Evolutionary conservation across 2,888 invertebrate species (phyloP).

Genomic region (Molanna angustata): DNA sequence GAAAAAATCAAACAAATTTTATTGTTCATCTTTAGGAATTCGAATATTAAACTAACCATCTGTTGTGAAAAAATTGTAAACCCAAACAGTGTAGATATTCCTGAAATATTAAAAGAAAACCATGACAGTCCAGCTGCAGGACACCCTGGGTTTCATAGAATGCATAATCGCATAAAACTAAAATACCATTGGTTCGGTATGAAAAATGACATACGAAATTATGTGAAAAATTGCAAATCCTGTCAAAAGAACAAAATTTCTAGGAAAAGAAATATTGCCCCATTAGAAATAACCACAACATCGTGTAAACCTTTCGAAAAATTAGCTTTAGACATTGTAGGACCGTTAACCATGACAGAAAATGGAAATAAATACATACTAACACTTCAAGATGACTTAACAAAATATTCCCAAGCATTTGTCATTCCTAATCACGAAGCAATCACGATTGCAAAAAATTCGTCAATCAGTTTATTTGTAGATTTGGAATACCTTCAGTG

Average conservation of each 20-base stretch:
- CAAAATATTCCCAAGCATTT: conserved; percentile 38
- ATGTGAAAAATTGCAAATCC: conserved; percentile 34
- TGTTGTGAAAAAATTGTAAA: background rate
- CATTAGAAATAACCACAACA: conserved; percentile 38
- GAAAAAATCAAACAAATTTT: background rate
- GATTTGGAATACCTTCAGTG: conserved; percentile 42
- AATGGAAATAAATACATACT: conserved; percentile 38
- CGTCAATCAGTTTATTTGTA: conserved; percentile 33
- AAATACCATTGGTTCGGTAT: conserved; percentile 25
- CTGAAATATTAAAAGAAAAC: conserved; percentile 3
- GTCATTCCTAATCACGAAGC: conserved; percentile 38
- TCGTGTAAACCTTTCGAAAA: conserved; percentile 34
- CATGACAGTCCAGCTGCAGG: conserved; percentile 8
- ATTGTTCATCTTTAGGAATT: background rate
- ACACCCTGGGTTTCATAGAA: conserved; percentile 25
- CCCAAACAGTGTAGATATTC: background rate
- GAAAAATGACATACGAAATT: conserved; percentile 18
- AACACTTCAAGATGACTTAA: conserved; percentile 39
- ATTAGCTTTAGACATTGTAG: conserved; percentile 38
- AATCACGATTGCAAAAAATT: conserved; percentile 35
- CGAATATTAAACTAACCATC: background rate
- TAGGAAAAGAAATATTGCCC: conserved; percentile 31
- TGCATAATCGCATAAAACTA: conserved; percentile 19
- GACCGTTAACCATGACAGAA: conserved; percentile 37
- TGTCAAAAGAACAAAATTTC: conserved; percentile 38